phyloP scores from a whole-genome alignment of 2,113 vertebrate genomes.

The Tragelaphus buxtoni region DNA sequence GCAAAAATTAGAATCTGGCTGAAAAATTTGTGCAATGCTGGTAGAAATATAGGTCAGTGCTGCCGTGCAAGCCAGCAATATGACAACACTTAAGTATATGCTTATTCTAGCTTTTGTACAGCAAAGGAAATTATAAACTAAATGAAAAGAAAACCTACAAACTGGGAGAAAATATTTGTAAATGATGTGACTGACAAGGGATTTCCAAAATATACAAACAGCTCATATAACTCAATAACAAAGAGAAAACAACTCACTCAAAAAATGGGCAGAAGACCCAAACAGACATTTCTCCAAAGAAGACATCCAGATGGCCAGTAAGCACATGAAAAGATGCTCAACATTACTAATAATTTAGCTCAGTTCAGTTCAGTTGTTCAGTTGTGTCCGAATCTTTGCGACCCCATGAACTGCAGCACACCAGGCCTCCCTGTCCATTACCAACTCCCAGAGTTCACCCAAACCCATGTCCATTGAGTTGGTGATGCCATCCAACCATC shows the following conservation, averaged over 20 bases:
- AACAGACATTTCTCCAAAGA: not conserved
- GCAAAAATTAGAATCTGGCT: not conserved
- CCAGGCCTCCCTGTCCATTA: too few relatives aligned
- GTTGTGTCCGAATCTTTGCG: too few relatives aligned
- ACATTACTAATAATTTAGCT: not conserved
- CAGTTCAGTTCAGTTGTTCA: too few relatives aligned
- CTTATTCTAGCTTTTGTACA: not conserved
- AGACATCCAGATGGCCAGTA: not conserved
- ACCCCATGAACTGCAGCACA: too few relatives aligned
- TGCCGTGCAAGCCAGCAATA: not conserved
- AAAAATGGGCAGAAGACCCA: not conserved
- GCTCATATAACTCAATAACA: not conserved
- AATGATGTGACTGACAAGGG: not conserved
- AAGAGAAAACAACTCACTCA: not conserved
- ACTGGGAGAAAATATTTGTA: not conserved
- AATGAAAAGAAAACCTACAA: not conserved
- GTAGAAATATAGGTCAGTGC: not conserved
- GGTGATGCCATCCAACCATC: too few relatives aligned
- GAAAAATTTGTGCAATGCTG: not conserved
- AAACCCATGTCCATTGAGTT: too few relatives aligned
- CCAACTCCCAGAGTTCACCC: too few relatives aligned
- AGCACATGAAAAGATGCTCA: not conserved
- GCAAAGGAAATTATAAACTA: not conserved
- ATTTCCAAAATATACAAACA: not conserved
- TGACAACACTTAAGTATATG: not conserved